phyloP scores from a whole-genome alignment of 2,113 vertebrate genomes.

The Gila orcuttii region DNA sequence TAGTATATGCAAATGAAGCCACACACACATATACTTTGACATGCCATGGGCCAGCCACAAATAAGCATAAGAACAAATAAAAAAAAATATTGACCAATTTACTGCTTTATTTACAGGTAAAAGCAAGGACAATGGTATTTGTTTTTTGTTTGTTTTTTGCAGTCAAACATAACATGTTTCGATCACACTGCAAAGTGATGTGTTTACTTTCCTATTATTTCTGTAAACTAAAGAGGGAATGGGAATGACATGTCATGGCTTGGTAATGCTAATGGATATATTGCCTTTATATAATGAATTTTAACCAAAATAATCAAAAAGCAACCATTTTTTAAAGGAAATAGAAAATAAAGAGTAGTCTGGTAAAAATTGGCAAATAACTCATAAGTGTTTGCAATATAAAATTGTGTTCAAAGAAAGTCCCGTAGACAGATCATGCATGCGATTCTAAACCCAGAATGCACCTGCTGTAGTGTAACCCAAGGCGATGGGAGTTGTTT shows the following conservation, averaged over 20 bases:
- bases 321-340: not conserved
- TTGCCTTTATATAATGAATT: not conserved
- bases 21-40: constrained; percentile 42
- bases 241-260: not conserved
- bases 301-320: not conserved
- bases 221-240: not conserved
- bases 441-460: constrained; percentile 17
- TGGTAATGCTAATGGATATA: not conserved
- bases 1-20: constrained; percentile 52
- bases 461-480: constrained; percentile 31
- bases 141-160: not conserved
- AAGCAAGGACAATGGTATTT: not conserved
- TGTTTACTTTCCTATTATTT: not conserved
- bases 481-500: constrained; percentile 39
- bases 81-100: constrained; percentile 14
- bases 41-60: constrained; percentile 31
- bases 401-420: not conserved
- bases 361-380: not conserved
- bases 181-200: not conserved
- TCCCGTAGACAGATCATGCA: not conserved
- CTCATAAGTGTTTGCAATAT: not conserved
- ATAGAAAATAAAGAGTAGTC: not conserved
- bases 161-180: not conserved
- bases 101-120: not conserved
- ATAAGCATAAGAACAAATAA: constrained; percentile 3